These are phyloP conservation scores for Entomyzon cyanotis DNA, from an alignment of 2,113 vertebrate genomes.

Conservation along the genomic window DNA sequence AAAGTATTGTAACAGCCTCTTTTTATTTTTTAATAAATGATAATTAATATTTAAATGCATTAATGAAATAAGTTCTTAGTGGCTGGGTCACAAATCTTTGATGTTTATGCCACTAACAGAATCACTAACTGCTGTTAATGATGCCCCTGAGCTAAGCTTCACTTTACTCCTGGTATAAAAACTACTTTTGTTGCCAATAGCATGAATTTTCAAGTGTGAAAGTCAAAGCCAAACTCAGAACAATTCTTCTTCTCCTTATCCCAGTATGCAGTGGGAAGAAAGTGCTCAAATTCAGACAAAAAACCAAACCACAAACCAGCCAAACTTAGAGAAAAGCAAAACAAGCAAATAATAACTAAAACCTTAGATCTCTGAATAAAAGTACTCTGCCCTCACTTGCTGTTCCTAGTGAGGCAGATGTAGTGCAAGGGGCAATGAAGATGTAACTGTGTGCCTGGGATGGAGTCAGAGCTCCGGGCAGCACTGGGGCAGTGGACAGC, in stretches of 20 bases:
- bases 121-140: conserved; percentile 24
- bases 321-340: neutral
- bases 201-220: neutral
- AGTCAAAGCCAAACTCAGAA: neutral
- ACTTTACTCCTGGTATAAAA: conserved; percentile 19
- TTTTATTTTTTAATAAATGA: conserved; percentile 43
- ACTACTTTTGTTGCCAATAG: neutral
- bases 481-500: neutral
- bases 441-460: neutral
- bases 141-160: conserved; percentile 12
- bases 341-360: neutral
- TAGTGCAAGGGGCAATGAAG: neutral
- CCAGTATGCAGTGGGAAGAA: neutral
- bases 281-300: neutral
- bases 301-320: accelerated
- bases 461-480: neutral
- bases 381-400: neutral
- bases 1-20: conserved; percentile 3
- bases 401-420: neutral
- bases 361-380: neutral
- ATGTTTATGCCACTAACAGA: conserved; percentile 25
- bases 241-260: neutral
- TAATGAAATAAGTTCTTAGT: conserved; percentile 29
- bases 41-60: conserved; percentile 56
- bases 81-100: neutral